Evolutionary conservation across 1,140 invertebrate genomes (phyloP), one percentile per base, ranked within the genome.

Genomic region (Bombus pascuorum): DNA sequence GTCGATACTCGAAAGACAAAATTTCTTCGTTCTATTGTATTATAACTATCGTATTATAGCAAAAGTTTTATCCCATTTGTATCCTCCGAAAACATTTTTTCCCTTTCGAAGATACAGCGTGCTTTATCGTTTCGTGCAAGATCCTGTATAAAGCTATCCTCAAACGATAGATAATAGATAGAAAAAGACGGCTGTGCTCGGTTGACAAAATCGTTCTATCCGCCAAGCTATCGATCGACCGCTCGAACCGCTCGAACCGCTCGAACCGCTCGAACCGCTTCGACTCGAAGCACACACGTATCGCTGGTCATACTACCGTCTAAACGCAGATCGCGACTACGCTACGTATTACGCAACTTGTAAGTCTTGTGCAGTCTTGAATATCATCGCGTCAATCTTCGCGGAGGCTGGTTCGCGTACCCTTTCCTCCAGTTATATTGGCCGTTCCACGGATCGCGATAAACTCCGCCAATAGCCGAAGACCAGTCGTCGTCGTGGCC

Each of bases 371-470:
- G 28, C 47, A 37, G 57, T 32, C 76, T 10, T 4, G 44, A 22
- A n/a, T 76, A 77, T 75, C 81, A 76, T 70, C 81, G 37, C 75
- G 85, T 89, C n/a, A 75, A 89, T 86, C 76, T 59, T n/a, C 39
- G 13, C 78, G 80, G 57, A 39, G 77, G 73, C 39, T 68, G 47
- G 37, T 83, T 59, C n/a, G 25, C 65, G 32, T 39, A 72, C 66
- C 75, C 75, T 13, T 87, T 57, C n/a, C 37, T 32, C n/a, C 65
- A 32, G 75, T 84, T 79, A 44, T 81, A 37, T 68, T 42, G 65
- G 57, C 47, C n/a, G 71, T 68, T 74, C 65, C 86, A 42, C 74
- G 84, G 70, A 66, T 86, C 85, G 72, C 72, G 74, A 78, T 82
- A 68, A 65, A 73, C 80, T 66, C 8, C 37, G 39, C 37, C 37